phyloP scores from a whole-genome alignment of 2,797 vertebrate genomes.

The Xiphophorus birchmanni region DNA sequence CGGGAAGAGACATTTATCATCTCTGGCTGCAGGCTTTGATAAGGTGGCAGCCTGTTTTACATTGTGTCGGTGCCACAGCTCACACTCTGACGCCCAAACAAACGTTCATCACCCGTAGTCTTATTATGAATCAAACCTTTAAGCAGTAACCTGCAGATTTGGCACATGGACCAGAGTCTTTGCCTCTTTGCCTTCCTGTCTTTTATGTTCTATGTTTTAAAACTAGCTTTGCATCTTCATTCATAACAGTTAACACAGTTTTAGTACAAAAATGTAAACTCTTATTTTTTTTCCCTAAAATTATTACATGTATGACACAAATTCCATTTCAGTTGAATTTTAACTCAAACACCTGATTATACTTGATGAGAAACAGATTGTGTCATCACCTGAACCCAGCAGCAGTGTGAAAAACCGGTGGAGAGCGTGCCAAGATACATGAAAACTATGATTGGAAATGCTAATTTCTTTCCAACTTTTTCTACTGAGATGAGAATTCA shows the following conservation, averaged over 20 bases:
- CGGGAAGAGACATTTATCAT: conserved; percentile 47
- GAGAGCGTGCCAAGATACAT: not conserved
- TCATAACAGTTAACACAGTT: not conserved
- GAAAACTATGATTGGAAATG: not conserved
- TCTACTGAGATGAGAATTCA: conserved; percentile 9
- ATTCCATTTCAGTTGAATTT: not conserved
- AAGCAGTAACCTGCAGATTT: not conserved
- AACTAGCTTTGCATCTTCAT: conserved; percentile 10
- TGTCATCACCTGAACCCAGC: not conserved
- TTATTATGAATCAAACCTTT: not conserved
- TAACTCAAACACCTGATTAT: not conserved
- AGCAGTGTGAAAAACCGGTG: not conserved
- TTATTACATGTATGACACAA: not conserved
- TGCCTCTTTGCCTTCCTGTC: not conserved
- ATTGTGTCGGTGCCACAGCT: conserved; percentile 26
- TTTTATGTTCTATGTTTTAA: not conserved
- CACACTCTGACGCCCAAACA: conserved; percentile 15
- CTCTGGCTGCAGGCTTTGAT: conserved; percentile 45
- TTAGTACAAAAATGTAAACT: not conserved
- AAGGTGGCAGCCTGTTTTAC: conserved; percentile 35
- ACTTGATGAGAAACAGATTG: not conserved
- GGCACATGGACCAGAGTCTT: conserved; percentile 7
- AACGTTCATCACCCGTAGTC: conserved; percentile 3
- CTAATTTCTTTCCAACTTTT: conserved; percentile 2
- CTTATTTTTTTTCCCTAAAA: not conserved